Evolutionary conservation across 2,797 vertebrate genomes (phyloP).

Genomic region (Gadopsis marmoratus): DNA sequence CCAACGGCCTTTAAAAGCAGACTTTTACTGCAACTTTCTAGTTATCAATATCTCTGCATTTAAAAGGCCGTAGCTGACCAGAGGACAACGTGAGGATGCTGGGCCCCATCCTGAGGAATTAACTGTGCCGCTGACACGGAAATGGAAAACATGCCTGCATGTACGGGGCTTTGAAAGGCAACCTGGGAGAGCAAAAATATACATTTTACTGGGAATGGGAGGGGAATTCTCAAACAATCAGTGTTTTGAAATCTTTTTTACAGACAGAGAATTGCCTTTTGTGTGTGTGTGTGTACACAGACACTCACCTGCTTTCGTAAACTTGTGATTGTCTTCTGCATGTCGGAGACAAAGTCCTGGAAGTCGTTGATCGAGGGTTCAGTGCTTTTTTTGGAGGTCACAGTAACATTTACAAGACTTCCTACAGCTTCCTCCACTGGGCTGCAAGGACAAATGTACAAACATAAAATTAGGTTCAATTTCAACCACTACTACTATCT

Average conservation of each 20-base stretch:
- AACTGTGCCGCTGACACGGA: slow-evolving; percentile 27
- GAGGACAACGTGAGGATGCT: slow-evolving; percentile 16
- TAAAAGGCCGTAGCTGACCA: not conserved
- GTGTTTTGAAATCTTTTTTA: not conserved
- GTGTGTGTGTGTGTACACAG: not conserved
- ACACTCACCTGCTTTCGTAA: slow-evolving; percentile 93
- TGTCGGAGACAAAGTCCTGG: slow-evolving; percentile 94
- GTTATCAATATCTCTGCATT: not conserved
- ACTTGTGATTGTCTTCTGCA: slow-evolving; percentile 96
- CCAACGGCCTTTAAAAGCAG: not conserved
- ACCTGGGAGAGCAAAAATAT: not conserved
- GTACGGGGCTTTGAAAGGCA: not conserved
- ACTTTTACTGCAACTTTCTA: not conserved
- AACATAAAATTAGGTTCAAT: not conserved
- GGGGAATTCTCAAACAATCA: not conserved
- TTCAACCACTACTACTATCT: not conserved
- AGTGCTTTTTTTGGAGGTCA: slow-evolving; percentile 74
- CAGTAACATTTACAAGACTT: slow-evolving; percentile 80
- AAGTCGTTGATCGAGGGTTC: slow-evolving; percentile 88
- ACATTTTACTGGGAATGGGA: too few relatives aligned
- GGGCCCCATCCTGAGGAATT: slow-evolving; percentile 35
- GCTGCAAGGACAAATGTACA: slow-evolving; percentile 71
- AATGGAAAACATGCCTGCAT: slow-evolving; percentile 52
- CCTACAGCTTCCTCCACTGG: slow-evolving; percentile 62
- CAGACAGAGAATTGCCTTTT: not conserved